These are phyloP conservation scores for Myotis vivesi DNA, from an alignment of 2,797 vertebrate genomes.

Conservation along the genomic window DNA sequence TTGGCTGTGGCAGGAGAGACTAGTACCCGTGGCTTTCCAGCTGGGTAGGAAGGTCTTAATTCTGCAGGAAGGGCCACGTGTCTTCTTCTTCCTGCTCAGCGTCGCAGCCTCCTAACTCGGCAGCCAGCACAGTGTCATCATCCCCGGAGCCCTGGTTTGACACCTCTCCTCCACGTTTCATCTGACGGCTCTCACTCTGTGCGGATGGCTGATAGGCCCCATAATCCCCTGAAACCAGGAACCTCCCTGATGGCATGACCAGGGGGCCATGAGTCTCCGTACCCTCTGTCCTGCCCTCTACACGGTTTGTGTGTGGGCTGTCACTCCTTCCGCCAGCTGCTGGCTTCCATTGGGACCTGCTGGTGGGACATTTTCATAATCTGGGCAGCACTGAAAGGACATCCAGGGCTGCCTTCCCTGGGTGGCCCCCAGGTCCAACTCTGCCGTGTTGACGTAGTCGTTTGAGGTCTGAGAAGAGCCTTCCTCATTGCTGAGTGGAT, in stretches of 20 bases:
- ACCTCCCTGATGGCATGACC: background rate
- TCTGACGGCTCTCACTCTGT: background rate
- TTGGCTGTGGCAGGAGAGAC: background rate
- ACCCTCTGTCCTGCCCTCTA: background rate
- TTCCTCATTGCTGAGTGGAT: conserved; percentile 40
- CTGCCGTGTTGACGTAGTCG: conserved; percentile 71
- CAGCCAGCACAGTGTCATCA: conserved; percentile 58
- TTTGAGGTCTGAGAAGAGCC: conserved; percentile 68
- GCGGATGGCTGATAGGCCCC: background rate
- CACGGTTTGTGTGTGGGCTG: background rate
- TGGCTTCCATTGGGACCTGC: background rate
- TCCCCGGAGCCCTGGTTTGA: conserved; percentile 14
- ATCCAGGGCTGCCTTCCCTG: background rate
- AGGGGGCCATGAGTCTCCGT: background rate
- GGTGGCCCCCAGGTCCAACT: background rate
- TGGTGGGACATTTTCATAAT: conserved; percentile 66
- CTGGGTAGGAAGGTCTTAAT: background rate
- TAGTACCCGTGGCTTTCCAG: background rate
- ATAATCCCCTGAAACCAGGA: background rate
- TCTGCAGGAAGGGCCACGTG: background rate
- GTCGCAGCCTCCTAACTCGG: background rate
- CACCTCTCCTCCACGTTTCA: background rate
- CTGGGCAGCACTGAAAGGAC: background rate
- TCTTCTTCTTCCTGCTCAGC: background rate
- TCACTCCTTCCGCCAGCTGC: background rate